Base-by-base conservation (phyloP, 2,797 vertebrate species). In the Siniperca scherzeri region DNA sequence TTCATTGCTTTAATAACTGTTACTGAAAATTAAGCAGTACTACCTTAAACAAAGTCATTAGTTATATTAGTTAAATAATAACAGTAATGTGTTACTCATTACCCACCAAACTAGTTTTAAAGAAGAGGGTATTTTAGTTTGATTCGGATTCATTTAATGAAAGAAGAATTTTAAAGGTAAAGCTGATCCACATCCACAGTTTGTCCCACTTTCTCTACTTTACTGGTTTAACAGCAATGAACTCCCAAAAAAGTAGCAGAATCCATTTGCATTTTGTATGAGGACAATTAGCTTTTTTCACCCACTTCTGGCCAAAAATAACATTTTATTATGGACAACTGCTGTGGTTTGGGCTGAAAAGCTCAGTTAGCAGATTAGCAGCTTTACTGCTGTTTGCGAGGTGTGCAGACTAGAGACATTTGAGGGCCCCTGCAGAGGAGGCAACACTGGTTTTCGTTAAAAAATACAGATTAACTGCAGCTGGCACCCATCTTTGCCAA, bases 341-440 rank as follows among this genome's bases (percentile, higher is more conserved):
- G 84, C 72, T 71, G 77, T 5, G 69, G 42, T 82, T 81, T 14
- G 53, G 67, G 59, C 1, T 53, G 61, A 66, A 81, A 44, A 38
- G 84, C 83, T 83, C 72, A 1, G 75, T 66, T 88, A 64, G 88
- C 79, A 81, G 66, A 84, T 86, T 57, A 86, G 75, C 83, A 75
- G 80, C 62, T 64, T 60, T 53, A 19, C 59, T 72, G 80, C 36
- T 65, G 69, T 77, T 83, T 84, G 62, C 40, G 62, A 84, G 72
- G 68, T 75, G 76, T 73, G 81, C 65, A 75, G 78, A 69, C 77
- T 74, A 8, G 60, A 81, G 73, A 84, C 60, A 12, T 78, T 27
- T 61, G 9, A 74, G 64, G 14, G 13, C 14, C 19, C 59, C 75
- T 42, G 68, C 72, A 59, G 81, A 72, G 61, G 72, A 53, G 38